Evolutionary conservation across 2,797 vertebrate genomes (phyloP).

Genomic region (Sebastes matsubarae): DNA sequence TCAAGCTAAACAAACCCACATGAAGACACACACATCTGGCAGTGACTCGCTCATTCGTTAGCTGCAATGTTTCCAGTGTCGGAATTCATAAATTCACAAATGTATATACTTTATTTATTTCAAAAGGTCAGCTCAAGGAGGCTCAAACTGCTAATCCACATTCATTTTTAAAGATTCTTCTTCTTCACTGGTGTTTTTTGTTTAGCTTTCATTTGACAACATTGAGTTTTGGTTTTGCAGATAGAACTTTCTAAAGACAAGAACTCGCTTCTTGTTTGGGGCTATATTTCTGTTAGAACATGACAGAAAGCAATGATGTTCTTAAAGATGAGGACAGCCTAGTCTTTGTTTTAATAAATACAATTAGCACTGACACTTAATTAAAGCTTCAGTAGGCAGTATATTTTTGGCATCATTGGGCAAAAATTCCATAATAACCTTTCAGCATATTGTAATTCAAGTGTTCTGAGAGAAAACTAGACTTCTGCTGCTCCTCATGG

Average conservation of each 20-base stretch:
- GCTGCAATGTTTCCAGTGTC: background rate
- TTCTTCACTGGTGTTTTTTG: background rate
- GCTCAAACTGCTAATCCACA: background rate
- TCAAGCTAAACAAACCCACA: background rate
- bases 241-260: background rate
- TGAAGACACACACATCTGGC: background rate
- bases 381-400: too few relatives aligned
- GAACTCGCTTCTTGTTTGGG: background rate
- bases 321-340: background rate
- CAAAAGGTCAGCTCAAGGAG: background rate
- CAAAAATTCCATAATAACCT: too few relatives aligned
- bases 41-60: background rate
- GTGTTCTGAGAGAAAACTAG: too few relatives aligned
- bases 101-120: background rate
- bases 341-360: background rate
- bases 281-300: background rate
- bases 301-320: background rate
- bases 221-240: background rate
- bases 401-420: too few relatives aligned
- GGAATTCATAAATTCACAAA: background rate
- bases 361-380: background rate
- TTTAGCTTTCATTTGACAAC: too few relatives aligned
- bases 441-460: too few relatives aligned
- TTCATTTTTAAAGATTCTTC: background rate
- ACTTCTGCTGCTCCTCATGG: rapidly evolving